These are phyloP conservation scores for Drosophila yooni DNA, from an alignment of 2,888 invertebrate species.

Conservation along the genomic window DNA sequence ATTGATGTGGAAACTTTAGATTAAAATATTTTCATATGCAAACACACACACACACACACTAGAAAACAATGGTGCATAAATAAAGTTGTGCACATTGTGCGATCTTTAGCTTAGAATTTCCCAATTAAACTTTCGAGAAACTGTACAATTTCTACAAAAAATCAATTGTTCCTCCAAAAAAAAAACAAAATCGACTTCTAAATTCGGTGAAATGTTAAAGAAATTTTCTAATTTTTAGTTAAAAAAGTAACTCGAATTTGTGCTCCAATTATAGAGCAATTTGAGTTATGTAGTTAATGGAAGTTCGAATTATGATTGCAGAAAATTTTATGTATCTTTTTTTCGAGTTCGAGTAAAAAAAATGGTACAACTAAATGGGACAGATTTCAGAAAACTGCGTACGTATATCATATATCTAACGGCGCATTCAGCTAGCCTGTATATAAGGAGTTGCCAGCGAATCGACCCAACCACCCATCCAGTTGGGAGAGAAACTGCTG, in stretches of 20 bases:
- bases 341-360: neutral
- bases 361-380: neutral
- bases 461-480: neutral
- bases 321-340: neutral
- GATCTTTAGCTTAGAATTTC: slow-evolving; percentile 4
- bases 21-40: slow-evolving; percentile 78
- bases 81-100: slow-evolving; percentile 12
- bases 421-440: slow-evolving; percentile 11
- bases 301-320: neutral
- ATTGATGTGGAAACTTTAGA: slow-evolving; percentile 82
- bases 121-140: slow-evolving; percentile 2
- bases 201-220: too few species aligned
- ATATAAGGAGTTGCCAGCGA: slow-evolving; percentile 30
- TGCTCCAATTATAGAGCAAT: too few species aligned
- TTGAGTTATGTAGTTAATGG: neutral
- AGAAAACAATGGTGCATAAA: slow-evolving; percentile 1
- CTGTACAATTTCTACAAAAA: slow-evolving; percentile 16
- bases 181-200: too few species aligned
- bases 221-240: too few species aligned
- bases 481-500: slow-evolving; percentile 23
- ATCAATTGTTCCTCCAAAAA: neutral
- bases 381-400: neutral
- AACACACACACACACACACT: slow-evolving; percentile 15
- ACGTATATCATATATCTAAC: neutral
- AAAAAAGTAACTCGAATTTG: too few species aligned